A percentile compares a stretch with the other conserved stretches of the same genome.
Conservation (phyloP, 2,113 vertebrate genomes). For the Nanorana parkeri region DNA sequence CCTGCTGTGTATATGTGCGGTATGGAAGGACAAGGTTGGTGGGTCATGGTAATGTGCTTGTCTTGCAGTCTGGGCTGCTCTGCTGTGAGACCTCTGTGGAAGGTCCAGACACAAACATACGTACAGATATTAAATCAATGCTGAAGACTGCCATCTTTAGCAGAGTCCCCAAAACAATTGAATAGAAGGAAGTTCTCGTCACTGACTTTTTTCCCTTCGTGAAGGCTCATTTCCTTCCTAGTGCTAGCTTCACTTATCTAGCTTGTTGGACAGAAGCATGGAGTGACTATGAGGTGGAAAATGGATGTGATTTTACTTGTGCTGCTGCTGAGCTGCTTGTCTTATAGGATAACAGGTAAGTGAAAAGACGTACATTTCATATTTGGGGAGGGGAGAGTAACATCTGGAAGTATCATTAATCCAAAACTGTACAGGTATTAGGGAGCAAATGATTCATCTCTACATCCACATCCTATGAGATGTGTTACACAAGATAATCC, state of each 20-base stretch:
- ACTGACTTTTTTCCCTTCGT: constrained; percentile 80
- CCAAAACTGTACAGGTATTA: not conserved
- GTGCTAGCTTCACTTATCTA: constrained; percentile 80
- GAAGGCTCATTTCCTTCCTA: constrained; percentile 87
- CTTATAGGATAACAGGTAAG: constrained; percentile 75
- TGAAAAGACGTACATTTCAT: constrained; percentile 56
- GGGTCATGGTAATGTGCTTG: constrained; percentile 23
- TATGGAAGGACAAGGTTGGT: constrained; percentile 18
- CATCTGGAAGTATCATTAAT: not conserved
- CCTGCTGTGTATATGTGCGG: not conserved
- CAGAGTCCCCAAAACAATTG: constrained; percentile 82
- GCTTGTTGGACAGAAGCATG: constrained; percentile 72
- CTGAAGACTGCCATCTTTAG: constrained; percentile 75
- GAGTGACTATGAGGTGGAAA: constrained; percentile 76
- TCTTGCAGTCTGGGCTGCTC: not conserved
- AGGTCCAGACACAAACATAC: constrained; percentile 59
- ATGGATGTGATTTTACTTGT: constrained; percentile 80
- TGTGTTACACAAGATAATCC: too few species aligned
- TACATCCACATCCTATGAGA: not conserved
- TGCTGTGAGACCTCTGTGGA: constrained; percentile 55
- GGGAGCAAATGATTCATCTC: not conserved
- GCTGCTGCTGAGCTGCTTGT: constrained; percentile 73
- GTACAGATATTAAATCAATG: constrained; percentile 69
- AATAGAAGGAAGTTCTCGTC: constrained; percentile 93
- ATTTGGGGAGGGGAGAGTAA: not conserved